phyloP scores from a whole-genome alignment of 1,140 invertebrate species.

The Trichonephila clavata region DNA sequence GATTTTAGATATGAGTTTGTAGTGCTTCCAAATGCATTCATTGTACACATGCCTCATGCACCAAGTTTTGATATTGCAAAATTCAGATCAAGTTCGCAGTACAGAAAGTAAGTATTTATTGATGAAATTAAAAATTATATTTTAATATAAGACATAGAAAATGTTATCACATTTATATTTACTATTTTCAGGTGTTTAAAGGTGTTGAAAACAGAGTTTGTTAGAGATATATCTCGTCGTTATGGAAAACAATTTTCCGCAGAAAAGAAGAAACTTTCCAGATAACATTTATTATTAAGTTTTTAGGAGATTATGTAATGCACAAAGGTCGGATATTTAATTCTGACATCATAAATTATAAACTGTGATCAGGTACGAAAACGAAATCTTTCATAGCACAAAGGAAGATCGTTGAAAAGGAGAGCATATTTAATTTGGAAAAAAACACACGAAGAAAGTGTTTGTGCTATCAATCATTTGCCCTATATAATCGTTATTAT shows the following conservation, averaged over 20 bases:
- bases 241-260: constrained; percentile 82
- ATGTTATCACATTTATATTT: neutral
- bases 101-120: constrained; percentile 82
- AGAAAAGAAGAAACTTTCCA: constrained; percentile 70
- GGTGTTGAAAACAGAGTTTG: constrained; percentile 90
- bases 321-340: constrained; percentile 5
- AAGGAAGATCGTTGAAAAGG: constrained; percentile 2
- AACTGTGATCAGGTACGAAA: constrained; percentile 3
- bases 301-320: constrained; percentile 49
- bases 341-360: neutral
- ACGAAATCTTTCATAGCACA: constrained; percentile 9
- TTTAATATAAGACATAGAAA: constrained; percentile 43
- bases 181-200: constrained; percentile 88
- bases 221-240: constrained; percentile 86
- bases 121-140: neutral
- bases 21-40: constrained; percentile 94
- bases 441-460: too few species aligned
- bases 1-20: constrained; percentile 86
- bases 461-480: neutral
- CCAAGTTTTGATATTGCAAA: constrained; percentile 95
- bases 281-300: constrained; percentile 66
- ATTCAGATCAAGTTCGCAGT: constrained; percentile 90
- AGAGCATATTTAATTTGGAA: too few species aligned
- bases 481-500: too few species aligned
- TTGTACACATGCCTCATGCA: constrained; percentile 95